Base-by-base conservation (phyloP, 2,113 vertebrate genomes). In the Micronycteris hirsuta region DNA sequence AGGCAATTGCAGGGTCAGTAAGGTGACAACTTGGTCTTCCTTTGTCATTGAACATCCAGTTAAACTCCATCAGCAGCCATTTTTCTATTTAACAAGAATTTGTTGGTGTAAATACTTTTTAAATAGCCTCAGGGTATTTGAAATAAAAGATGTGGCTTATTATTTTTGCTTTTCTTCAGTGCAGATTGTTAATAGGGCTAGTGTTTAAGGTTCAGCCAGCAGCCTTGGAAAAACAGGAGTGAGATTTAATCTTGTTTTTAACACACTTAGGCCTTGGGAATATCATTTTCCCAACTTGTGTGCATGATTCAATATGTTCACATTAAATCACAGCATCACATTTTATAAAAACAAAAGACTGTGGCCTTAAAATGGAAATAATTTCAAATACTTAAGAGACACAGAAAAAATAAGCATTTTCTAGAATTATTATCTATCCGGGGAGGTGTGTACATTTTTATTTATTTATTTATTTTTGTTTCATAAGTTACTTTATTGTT, bases 161-260 rank as follows among this genome's bases (percentile, higher is more conserved):
- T 81, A 61, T 83, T 86, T 93, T 89, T 73, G 3, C 71, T 78
- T 92, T 76, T 73, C 31, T 26, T 96, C 92, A 58, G 87, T 33
- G 17, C 20, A 33, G 33, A 94, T 43, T 74, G 47, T 16, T 24
- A 63, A 95, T 65, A n/a, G 68, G 78, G 70, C 33, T 90, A 63
- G 52, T 8, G 45, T 85, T 86, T 83, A 81, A 73, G 47, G 70
- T 63, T 33, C 77, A 58, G 7, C 24, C 54, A 92, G 49, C 67
- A 54, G 71, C 43, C 67, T 70, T 67, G 11, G 76, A 84, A 86
- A 97, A 93, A 12, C n/a, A 52, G 33, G 45, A 28, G 36, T 22
- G 68, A 70, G 52, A 87, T 33, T 9, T 83, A 77, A 11, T 0
- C 54, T 92, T 95, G 20, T 28, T 84, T 97, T 93, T 61, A 43